Evolutionary conservation across 1,140 invertebrate species (phyloP), one percentile per base, ranked within the genome.

Genomic region (Euglossa dilemma): DNA sequence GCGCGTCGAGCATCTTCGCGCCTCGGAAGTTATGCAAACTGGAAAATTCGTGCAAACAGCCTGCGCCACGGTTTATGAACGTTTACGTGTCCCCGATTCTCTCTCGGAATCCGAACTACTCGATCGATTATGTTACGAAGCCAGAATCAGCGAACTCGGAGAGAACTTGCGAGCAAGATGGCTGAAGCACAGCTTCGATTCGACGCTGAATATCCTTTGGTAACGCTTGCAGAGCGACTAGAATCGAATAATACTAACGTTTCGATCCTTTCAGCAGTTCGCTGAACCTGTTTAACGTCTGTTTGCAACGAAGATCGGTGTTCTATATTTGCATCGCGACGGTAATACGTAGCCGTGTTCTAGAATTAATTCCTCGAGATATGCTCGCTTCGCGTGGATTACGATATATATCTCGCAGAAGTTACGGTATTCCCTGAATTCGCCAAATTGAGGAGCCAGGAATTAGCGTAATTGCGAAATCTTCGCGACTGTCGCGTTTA

Each of bases 1-100:
- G 25, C 8, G 59, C 20, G n/a, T n/a, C n/a, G 56, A 47, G 50
- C 57, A 47, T 52, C 45, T 63, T 28, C 14, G 59, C 8, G 1
- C 45, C 11, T 20, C 18, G 4, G 4, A 56, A 28, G 56, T 70
- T 57, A 16, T 20, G 18, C 54, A 71, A 61, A 71, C 56, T 59
- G 6, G 77, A 50, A 47, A 52, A 71, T 71, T 71, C 77, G 67
- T 71, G 67, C 45, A 79, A 79, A 79, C 77, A 71, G 9, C 1
- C n/a, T 50, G 61, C 45, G 66, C 36, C 66, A 59, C 45, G 52
- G 66, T 79, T 79, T 71, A 71, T 36, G 45, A 59, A 59, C 54
- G 56, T 79, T 79, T 79, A 52, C 63, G 45, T 61, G 77, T 70
- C 66, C 54, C 54, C 25, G 77, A 79, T 79, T 79, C 36, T 70